Evolutionary conservation across 2,888 invertebrate genomes (phyloP), one percentile per base, ranked within the genome.

Genomic region (Volucella inflata): DNA sequence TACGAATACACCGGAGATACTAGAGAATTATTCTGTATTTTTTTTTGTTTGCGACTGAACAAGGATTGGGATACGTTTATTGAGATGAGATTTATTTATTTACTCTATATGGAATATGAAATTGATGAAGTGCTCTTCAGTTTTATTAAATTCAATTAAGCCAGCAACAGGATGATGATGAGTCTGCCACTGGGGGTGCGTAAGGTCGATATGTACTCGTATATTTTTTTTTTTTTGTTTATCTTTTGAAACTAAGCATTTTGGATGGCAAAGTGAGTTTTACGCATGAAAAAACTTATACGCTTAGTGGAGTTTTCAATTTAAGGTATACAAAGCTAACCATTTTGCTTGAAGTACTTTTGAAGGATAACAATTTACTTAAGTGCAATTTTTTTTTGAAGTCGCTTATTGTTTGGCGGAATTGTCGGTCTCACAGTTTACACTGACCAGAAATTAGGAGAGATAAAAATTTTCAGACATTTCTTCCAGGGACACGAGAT

Each of bases 101-200:
- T 76, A 76, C 67, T 81, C 46, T 77, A 57, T 55, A 85, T 85
- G 77, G 30, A 85, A 85, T 85, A 85, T 85, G 85, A 85, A 81
- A 77, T 85, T 85, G 85, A 85, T 85, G 75, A 85, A 85, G 85
- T 72, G 81, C 85, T 85, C 85, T 85, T 85, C 71, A 64, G 71
- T 80, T 80, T 71, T 80, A 85, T 85, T 76, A 76, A 85, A 85
- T 85, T 85, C 80, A 85, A 85, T 85, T 85, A 85, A 72, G 71
- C 48, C 59, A 46, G 76, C 80, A 80, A 80, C 71, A 80, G 75
- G 71, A 67, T 62, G 84, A 68, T 80, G 76, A 71, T 30, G 30
- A 6, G 4, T 30, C 6, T 30, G 53, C 60, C 71, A 46, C 11
- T 11, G 9, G 30, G 50, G 42, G 50, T 42, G 59, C n/a, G 14